Percentiles rank a stretch among this genome's conserved stretches.
phyloP scores from a whole-genome alignment of 2,888 invertebrate genomes.

The Mimachlamys varia region DNA sequence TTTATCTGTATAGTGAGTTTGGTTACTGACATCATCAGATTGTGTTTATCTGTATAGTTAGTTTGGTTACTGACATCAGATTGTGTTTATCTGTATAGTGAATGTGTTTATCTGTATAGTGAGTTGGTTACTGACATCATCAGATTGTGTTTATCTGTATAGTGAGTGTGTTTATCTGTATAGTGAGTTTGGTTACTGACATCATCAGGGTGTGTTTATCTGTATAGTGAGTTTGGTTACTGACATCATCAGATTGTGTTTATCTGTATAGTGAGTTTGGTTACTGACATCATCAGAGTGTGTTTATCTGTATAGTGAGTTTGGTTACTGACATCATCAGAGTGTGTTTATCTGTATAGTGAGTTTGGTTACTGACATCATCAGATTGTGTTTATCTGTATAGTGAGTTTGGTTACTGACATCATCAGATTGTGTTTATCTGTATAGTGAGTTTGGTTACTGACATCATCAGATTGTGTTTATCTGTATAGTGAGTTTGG shows the following conservation, averaged over 20 bases:
- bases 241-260: neutral
- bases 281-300: neutral
- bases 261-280: neutral
- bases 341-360: neutral
- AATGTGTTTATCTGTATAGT: neutral
- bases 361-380: neutral
- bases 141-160: conserved; percentile 10
- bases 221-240: neutral
- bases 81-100: too few species aligned
- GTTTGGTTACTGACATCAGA: neutral
- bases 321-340: neutral
- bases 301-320: neutral
- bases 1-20: neutral
- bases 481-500: neutral
- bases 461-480: neutral
- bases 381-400: conserved; percentile 6
- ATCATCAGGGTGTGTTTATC: neutral
- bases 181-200: neutral
- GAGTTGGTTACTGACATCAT: neutral
- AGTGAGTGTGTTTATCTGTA: neutral
- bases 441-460: neutral
- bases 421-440: conserved; percentile 11
- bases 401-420: neutral
- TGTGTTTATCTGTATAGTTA: conserved; percentile 5
- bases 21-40: neutral